These are phyloP conservation scores for Alosa alosa DNA, from an alignment of 2,113 vertebrate species.

Conservation along the genomic window DNA sequence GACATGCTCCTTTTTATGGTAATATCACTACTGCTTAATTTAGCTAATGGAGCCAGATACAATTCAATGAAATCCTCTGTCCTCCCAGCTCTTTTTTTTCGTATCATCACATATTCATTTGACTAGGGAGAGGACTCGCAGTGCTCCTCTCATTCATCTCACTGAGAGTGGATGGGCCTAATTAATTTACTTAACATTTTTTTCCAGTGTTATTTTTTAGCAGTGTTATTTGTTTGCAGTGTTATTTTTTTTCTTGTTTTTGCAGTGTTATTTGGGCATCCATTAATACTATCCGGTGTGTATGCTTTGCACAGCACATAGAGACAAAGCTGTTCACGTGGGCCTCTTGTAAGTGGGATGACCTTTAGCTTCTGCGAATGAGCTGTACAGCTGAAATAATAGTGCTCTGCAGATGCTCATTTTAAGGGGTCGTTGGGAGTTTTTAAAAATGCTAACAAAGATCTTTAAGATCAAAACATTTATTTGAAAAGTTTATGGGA, in stretches of 20 bases:
- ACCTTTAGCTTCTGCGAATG: neutral
- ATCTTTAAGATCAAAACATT: too few relatives aligned
- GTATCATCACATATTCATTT: constrained; percentile 44
- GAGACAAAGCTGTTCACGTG: neutral
- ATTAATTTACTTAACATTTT: constrained; percentile 9
- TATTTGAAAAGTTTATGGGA: too few relatives aligned
- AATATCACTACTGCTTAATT: constrained; percentile 45
- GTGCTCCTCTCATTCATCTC: constrained; percentile 25
- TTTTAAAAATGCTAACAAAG: too few relatives aligned
- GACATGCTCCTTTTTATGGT: constrained; percentile 31
- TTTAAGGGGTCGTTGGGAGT: neutral
- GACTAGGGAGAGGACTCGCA: constrained; percentile 31
- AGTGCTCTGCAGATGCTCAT: neutral
- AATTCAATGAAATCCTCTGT: constrained; percentile 33
- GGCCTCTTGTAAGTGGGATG: neutral
- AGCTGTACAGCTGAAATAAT: neutral
- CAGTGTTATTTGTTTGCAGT: constrained; percentile 26
- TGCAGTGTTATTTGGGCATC: neutral
- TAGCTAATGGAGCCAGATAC: constrained; percentile 39
- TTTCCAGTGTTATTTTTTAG: neutral
- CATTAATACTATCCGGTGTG: neutral
- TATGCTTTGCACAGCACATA: neutral
- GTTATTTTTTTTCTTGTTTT: neutral
- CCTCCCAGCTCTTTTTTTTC: neutral
- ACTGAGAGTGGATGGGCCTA: too few relatives aligned